A percentile compares a stretch with the other conserved stretches of the same genome.
Evolutionary conservation across 2,113 vertebrate genomes (phyloP).

Genomic region (Cephalophus harveyi): DNA sequence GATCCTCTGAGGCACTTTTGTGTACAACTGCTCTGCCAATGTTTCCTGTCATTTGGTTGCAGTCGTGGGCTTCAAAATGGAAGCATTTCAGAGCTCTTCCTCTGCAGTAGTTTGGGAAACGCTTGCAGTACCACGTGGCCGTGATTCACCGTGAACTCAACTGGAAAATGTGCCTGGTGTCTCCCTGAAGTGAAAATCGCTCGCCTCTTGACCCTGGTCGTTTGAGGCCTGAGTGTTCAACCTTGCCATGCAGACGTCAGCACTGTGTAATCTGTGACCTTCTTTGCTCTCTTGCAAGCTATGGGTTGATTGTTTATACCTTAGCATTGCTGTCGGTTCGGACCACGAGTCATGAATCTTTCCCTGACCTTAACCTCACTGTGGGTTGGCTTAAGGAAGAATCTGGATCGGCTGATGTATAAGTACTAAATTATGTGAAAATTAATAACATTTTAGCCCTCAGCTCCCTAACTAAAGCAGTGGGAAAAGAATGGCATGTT

Average conservation of each 20-base stretch:
- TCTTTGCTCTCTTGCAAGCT: not conserved
- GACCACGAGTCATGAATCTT: not conserved
- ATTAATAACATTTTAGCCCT: not conserved
- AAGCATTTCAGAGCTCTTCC: not conserved
- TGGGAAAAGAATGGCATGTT: not conserved
- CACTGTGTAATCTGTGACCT: not conserved
- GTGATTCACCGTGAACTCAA: not conserved
- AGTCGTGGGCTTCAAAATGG: not conserved
- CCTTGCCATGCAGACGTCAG: not conserved
- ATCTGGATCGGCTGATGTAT: not conserved
- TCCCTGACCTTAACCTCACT: not conserved
- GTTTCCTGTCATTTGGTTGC: not conserved
- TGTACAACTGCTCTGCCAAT: not conserved
- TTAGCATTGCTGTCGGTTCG: not conserved
- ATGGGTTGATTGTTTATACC: not conserved
- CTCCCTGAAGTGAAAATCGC: not conserved
- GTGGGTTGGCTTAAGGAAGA: not conserved
- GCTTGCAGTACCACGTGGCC: not conserved
- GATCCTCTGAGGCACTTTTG: not conserved
- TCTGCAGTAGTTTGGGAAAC: not conserved
- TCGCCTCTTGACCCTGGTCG: not conserved
- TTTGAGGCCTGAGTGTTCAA: not conserved
- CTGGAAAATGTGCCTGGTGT: not conserved
- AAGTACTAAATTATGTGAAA: not conserved
- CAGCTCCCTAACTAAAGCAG: not conserved